phyloP scores from a whole-genome alignment of 53 echinoderm and acorn worm species.

The Patiria pectinifera region DNA sequence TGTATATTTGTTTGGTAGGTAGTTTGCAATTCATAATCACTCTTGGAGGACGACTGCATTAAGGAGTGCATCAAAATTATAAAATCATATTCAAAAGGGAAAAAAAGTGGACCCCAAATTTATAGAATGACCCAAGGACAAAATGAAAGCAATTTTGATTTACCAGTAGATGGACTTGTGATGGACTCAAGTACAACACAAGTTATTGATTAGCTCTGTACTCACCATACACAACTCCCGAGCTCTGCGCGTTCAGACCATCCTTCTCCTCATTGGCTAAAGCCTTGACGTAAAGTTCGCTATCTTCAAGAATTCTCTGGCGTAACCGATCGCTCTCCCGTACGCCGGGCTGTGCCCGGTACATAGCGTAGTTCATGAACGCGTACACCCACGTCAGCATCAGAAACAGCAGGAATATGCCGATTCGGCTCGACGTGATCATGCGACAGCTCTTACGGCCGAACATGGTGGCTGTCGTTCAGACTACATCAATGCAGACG shows the following conservation, averaged over 20 bases:
- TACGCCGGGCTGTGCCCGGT: slow-evolving; percentile 60
- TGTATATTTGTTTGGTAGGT: too few species aligned
- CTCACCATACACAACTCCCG: slow-evolving; percentile 85
- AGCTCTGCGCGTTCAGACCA: slow-evolving; percentile 74
- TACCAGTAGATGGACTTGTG: too few species aligned
- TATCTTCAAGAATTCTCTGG: slow-evolving; percentile 80
- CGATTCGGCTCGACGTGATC: slow-evolving; percentile 48
- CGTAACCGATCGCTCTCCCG: slow-evolving; percentile 81
- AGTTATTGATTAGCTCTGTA: neutral
- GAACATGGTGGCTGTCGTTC: neutral
- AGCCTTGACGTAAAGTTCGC: slow-evolving; percentile 91
- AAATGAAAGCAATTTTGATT: too few species aligned
- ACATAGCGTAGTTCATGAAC: slow-evolving; percentile 74
- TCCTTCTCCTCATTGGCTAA: slow-evolving; percentile 75
- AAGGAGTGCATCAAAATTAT: too few species aligned
- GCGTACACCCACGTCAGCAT: slow-evolving; percentile 81
- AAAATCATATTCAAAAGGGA: too few species aligned
- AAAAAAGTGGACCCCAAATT: too few species aligned
- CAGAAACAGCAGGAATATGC: slow-evolving; percentile 67
- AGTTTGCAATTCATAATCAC: too few species aligned
- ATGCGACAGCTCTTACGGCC: slow-evolving; percentile 33
- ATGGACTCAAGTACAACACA: too few species aligned
- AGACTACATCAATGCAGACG: neutral
- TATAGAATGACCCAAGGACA: too few species aligned
- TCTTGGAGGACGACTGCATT: too few species aligned